Percentiles rank a stretch among this genome's conserved stretches.
These are phyloP conservation scores for Samia ricini DNA, from an alignment of 1,140 invertebrate genomes.

Conservation along the genomic window DNA sequence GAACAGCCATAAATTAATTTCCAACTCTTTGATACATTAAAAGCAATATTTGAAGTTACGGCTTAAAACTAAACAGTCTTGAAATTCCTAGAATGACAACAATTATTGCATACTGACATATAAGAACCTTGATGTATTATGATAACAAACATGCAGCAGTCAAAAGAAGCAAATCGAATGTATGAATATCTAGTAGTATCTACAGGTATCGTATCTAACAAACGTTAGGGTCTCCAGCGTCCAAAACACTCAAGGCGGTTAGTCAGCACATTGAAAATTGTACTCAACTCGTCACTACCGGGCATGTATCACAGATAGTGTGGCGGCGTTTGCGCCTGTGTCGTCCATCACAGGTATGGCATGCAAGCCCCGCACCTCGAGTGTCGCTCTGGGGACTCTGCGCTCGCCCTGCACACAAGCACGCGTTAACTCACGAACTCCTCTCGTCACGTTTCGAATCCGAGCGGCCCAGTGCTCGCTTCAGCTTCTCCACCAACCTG, in stretches of 20 bases:
- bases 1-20: constrained; percentile 47
- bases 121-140: constrained; percentile 31
- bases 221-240: constrained; percentile 22
- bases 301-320: constrained; percentile 65
- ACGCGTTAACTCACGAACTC: constrained; percentile 68
- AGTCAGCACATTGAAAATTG: constrained; percentile 48
- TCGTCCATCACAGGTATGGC: constrained; percentile 66
- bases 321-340: constrained; percentile 37
- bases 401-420: constrained; percentile 69
- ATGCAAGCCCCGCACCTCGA: constrained; percentile 67
- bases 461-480: constrained; percentile 84
- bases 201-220: constrained; percentile 31
- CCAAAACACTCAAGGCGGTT: constrained; percentile 31
- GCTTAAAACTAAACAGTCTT: constrained; percentile 70
- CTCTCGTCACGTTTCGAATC: constrained; percentile 72
- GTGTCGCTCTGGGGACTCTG: constrained; percentile 54
- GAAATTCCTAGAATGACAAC: constrained; percentile 50
- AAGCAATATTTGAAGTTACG: constrained; percentile 14
- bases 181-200: constrained; percentile 32
- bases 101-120: constrained; percentile 47
- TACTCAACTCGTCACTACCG: constrained; percentile 60
- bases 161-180: constrained; percentile 44
- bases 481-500: constrained; percentile 89
- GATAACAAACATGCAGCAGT: constrained; percentile 51
- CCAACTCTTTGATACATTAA: constrained; percentile 20